Base-by-base conservation (phyloP, 2,797 vertebrate species). In the Microchirus variegatus region DNA sequence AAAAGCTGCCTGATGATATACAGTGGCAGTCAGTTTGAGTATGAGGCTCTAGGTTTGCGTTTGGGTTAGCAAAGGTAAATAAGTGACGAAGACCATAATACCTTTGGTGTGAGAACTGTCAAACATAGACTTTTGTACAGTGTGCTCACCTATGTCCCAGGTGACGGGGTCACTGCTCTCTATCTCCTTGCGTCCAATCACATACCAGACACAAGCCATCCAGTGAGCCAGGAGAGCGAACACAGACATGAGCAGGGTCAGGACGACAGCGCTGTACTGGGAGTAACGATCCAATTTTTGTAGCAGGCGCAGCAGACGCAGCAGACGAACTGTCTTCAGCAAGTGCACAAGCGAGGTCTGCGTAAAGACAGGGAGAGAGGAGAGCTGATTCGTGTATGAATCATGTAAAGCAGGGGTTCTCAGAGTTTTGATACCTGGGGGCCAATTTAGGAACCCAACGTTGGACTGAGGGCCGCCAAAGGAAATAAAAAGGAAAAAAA, bases 201-300 rank as follows among this genome's bases (percentile, higher is more conserved):
- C 91, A 3, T 98, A 99, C 97, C 97, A 99, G 78, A 96, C 78
- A 16, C 97, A 99, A 17, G 97, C 96, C 94, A 99, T 95, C 96
- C 97, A 99, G 88, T 99, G 97, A 9, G 97, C 97, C 47, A 99
- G 91, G 82, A 98, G 94, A 0, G 95, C 96, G 4, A 99, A 99
- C 87, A 95, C 94, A 2, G 96, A 96, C 96, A 96, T 98, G 59
- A 98, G 95, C 62, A 99, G 91, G 0, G 96, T 97, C 63, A 99
- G 94, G 64, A 99, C 96, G 93, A 98, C 95, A 0, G 97, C 95
- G 0, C 97, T 98, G 94, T 98, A 97, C 91, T 98, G 97, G 0
- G 97, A 98, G 88, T 98, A 97, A 1, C 96, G 94, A 59, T 99
- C 97, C 87, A 99, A 89, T 81, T 97, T 99, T 90, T 98, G 97